Base-by-base conservation (phyloP, 1,140 invertebrate genomes). In the Zaprionus tsacasi region DNA sequence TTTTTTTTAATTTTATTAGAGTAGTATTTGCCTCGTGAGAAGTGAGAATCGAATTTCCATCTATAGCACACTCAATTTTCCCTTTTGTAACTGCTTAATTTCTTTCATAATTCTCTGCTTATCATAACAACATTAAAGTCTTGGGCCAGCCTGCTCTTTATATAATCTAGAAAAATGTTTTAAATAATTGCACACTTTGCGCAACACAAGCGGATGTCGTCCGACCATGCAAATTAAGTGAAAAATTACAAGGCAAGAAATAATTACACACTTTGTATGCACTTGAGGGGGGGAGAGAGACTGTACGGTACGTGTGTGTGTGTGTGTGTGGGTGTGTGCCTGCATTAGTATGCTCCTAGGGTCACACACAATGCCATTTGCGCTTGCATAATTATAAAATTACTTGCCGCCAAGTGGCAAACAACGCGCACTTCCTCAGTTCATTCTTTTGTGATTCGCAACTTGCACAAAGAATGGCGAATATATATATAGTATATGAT, bases 371-470 rank as follows among this genome's bases (percentile, higher is more conserved):
- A 85, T 81, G 76, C 75, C 82, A 79, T 81, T 87, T 80, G 59
- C 67, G 77, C 85, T 83, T 80, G 83, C 83, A 88, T 88, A 88
- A 88, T 88, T 88, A 88, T 83, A 76, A 78, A 88, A 88, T 88
- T 88, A 89, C 85, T 88, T 87, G 74, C 60, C 67, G 55, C 67
- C 67, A 75, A 75, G 67, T 88, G 76, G 83, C 80, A 79, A 86
- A 86, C 86, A 78, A 78, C 74, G 79, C 70, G 79, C 79, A 86
- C 82, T 86, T 86, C 82, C 82, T 79, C 71, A 57, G 61, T 61
- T 74, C 40, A 61, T 79, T 75, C 68, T 82, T 67, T 68, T 57
- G 57, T 36, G 52, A 48, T 74, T 70, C 66, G 35, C 71, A 69
- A 69, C 66, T 68, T 48, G 13, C 35, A 56, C 5, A 48, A 11